Evolutionary conservation across 2,888 invertebrate genomes (phyloP), one percentile per base, ranked within the genome.

Genomic region (Luffia ferchaultella): DNA sequence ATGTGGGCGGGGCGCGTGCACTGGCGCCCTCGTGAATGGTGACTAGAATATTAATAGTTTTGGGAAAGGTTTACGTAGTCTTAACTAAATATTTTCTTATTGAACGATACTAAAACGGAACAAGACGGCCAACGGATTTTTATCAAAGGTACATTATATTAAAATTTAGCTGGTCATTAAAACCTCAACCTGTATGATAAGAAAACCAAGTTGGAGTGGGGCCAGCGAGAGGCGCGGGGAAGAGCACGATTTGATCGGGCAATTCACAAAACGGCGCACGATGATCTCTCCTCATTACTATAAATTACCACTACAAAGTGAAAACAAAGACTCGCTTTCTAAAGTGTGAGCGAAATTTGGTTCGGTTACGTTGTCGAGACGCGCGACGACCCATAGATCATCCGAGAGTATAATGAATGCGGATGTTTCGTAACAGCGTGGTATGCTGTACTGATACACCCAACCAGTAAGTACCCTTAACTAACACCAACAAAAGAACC

Each of bases 281-380:
- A 73, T 73, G 70, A 75, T 75, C 73, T 77, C 74, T 74, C 73
- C 65, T 71, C 71, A 66, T 76, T 73, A 75, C 65, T 70, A 71
- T 67, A 73, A 74, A 77, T 75, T 75, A 73, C 68, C 57, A 67
- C 61, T 63, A 59, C 63, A 58, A 60, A 77, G 77, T 76, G 77
- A 78, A 79, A 79, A 79, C 76, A 79, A 80, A 76, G 74, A 71
- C 60, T 75, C 67, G 58, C 79, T 82, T 79, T 79, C 80, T 73
- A 78, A 70, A 72, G 67, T 69, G 70, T 68, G 69, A 67, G 71
- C 68, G 65, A 70, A 70, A 71, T 72, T 67, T 70, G 62, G 64
- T 64, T 67, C 62, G 56, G 60, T 59, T 63, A 61, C 56, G 64
- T 58, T 43, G 18, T 53, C 58, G 58, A 64, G 62, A 41, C 30